Percentiles rank a stretch among this genome's conserved stretches.
These are phyloP conservation scores for Macquaria australasica DNA, from an alignment of 2,113 vertebrate species.

Conservation along the genomic window DNA sequence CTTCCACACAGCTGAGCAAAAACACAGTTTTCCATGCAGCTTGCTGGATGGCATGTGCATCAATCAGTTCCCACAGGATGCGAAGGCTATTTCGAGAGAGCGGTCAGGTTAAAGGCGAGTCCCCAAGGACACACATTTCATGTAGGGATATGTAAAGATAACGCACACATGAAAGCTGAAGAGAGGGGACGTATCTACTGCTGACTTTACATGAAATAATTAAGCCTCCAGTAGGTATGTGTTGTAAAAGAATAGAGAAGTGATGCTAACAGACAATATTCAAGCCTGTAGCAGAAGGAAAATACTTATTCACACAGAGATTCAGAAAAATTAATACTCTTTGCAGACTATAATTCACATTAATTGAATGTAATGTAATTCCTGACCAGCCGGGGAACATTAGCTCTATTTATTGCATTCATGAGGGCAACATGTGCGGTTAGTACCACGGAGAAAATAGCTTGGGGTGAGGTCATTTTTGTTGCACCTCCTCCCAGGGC, in stretches of 20 bases:
- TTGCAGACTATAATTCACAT: conserved; percentile 11
- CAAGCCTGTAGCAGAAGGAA: neutral
- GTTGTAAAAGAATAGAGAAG: too few relatives aligned
- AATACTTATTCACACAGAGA: neutral
- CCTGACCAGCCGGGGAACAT: conserved; percentile 4
- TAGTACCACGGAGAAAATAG: conserved; percentile 13
- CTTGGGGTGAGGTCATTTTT: conserved; percentile 11
- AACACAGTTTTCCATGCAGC: conserved; percentile 8
- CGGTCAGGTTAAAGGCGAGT: conserved; percentile 42
- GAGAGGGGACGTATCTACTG: neutral
- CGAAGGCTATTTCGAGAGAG: conserved; percentile 30
- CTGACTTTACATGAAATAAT: neutral
- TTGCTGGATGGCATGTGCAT: conserved; percentile 6
- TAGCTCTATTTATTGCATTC: conserved; percentile 9
- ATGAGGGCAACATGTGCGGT: conserved; percentile 1
- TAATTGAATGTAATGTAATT: neutral
- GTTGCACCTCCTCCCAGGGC: neutral
- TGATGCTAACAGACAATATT: neutral
- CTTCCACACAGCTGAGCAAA: conserved; percentile 31
- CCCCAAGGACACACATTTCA: conserved; percentile 8
- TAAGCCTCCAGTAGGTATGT: neutral
- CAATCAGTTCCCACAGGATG: conserved; percentile 22
- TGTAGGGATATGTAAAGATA: conserved; percentile 35
- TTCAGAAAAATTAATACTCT: neutral
- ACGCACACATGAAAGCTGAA: conserved; percentile 18